Percentiles rank a stretch among this genome's conserved stretches.
Conservation (phyloP, 1,140 invertebrate genomes). For the Ruditapes philippinarum region DNA sequence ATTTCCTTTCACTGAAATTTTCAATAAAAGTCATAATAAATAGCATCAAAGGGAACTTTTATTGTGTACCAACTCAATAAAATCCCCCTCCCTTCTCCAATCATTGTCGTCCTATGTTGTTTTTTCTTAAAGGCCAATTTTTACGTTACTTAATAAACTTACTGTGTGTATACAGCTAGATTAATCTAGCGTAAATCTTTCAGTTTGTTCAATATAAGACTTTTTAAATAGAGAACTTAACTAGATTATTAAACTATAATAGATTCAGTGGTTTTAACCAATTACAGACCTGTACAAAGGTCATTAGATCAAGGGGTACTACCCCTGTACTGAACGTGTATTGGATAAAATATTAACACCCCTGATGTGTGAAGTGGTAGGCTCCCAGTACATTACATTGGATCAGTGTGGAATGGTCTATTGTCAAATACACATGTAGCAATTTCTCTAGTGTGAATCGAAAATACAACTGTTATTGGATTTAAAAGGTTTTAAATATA, state of each 20-base stretch:
- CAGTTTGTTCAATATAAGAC: neutral
- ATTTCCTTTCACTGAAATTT: constrained; percentile 6
- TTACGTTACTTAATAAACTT: neutral
- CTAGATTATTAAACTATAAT: neutral
- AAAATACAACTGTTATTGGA: neutral
- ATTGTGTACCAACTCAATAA: constrained; percentile 11
- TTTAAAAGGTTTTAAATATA: neutral
- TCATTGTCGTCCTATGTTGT: neutral
- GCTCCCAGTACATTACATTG: neutral
- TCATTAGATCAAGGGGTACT: neutral
- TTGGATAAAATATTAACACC: constrained; percentile 2
- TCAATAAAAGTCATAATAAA: constrained; percentile 35
- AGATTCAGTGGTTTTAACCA: neutral
- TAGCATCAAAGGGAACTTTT: neutral
- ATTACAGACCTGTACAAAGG: neutral
- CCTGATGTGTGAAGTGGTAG: constrained; percentile 1
- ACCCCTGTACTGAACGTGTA: neutral
- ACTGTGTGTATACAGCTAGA: neutral
- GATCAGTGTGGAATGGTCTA: constrained; percentile 30
- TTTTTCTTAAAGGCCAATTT: neutral
- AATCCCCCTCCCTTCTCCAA: no score
- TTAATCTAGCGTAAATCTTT: neutral
- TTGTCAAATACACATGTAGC: constrained; percentile 10
- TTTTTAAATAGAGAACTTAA: constrained; percentile 2
- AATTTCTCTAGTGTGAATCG: neutral